A percentile compares a stretch with the other conserved stretches of the same genome.
Evolutionary conservation across 2,113 vertebrate genomes (phyloP).

Genomic region (Campylomormyrus numenius): DNA sequence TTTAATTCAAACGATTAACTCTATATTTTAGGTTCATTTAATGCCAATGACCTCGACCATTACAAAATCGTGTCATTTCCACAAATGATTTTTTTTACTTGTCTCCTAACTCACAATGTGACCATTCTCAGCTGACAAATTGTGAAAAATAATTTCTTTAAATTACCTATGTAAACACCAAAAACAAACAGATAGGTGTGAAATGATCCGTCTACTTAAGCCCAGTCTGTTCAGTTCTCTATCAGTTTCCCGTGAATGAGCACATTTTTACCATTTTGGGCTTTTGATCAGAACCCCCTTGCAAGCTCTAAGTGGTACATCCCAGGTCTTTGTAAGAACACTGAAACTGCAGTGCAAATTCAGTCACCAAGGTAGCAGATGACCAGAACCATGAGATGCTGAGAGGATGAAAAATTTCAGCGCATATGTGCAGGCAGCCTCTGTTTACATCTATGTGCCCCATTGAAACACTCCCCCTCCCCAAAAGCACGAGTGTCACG

Average conservation of each 20-base stretch:
- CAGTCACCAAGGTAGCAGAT: neutral
- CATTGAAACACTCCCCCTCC: neutral
- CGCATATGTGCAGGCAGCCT: neutral
- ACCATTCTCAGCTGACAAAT: neutral
- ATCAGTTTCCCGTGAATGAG: neutral
- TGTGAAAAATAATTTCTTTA: neutral
- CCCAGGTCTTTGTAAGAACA: neutral
- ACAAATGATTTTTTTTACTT: neutral
- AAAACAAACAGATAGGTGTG: neutral
- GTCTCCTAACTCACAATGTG: neutral
- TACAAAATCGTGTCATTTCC: neutral
- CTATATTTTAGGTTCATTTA: neutral
- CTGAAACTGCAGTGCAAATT: neutral
- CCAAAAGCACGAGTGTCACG: constrained; percentile 50
- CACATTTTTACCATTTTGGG: neutral
- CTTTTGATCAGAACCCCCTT: neutral
- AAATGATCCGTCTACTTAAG: neutral
- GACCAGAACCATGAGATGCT: neutral
- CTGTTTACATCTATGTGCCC: too few relatives aligned
- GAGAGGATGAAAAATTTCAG: neutral
- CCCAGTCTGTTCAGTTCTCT: neutral
- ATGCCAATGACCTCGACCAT: neutral
- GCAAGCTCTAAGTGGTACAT: neutral
- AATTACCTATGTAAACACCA: neutral
- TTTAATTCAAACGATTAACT: neutral